phyloP scores from a whole-genome alignment of 2,113 vertebrate genomes.

The Malurus alboscapulatus region DNA sequence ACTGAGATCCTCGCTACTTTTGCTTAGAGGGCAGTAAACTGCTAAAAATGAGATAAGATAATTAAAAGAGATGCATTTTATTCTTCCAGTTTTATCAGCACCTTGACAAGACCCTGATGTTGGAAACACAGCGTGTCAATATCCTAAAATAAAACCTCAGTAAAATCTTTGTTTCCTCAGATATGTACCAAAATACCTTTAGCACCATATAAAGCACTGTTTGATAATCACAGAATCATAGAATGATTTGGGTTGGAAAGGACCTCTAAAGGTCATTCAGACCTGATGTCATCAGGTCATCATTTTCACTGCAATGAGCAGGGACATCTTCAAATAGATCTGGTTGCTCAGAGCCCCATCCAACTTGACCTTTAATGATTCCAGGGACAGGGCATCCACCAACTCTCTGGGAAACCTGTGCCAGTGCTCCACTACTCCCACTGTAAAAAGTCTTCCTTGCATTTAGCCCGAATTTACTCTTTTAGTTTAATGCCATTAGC shows the following conservation, averaged over 20 bases:
- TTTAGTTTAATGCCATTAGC: neutral
- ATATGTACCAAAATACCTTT: neutral
- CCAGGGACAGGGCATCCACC: neutral
- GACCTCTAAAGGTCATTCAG: neutral
- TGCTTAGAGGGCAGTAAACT: neutral
- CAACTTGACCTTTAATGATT: neutral
- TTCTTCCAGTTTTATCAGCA: neutral
- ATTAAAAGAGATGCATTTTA: neutral
- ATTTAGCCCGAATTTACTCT: neutral
- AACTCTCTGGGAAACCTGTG: neutral
- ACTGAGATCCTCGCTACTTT: neutral
- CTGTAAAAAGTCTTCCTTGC: neutral
- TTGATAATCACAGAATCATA: neutral
- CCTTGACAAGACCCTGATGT: neutral
- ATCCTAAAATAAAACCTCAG: neutral
- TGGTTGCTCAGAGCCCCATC: neutral
- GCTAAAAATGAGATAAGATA: neutral
- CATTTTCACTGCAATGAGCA: neutral
- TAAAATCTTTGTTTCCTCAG: neutral
- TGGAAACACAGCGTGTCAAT: neutral
- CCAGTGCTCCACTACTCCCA: neutral
- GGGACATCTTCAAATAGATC: neutral
- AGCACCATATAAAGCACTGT: neutral
- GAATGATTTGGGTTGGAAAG: neutral
- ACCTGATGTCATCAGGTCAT: neutral